A percentile compares a stretch with the other conserved stretches of the same genome.
Evolutionary conservation across 2,888 invertebrate species (phyloP).

Genomic region (Brachypterus glaber): DNA sequence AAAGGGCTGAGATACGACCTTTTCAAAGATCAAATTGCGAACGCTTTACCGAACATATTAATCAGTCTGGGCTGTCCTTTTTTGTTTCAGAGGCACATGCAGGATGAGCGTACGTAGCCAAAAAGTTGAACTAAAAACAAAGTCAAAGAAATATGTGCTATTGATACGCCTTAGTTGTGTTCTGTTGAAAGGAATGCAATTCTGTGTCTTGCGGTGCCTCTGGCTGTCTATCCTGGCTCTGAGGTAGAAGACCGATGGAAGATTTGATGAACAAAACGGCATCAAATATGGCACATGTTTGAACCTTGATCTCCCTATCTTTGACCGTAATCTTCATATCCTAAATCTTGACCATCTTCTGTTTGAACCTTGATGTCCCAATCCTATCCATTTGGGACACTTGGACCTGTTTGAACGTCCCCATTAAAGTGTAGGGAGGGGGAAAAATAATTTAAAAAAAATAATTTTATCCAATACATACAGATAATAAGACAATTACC

Average conservation of each 20-base stretch:
- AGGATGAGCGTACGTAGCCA: conserved; percentile 52
- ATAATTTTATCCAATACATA: too few species aligned
- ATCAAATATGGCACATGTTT: conserved; percentile 35
- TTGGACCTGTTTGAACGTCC: too few species aligned
- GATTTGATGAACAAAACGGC: conserved; percentile 31
- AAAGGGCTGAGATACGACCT: too few species aligned
- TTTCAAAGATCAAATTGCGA: too few species aligned
- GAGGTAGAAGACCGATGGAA: conserved; percentile 40
- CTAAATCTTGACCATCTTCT: too few species aligned
- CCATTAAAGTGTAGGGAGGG: too few species aligned
- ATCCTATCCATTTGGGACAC: too few species aligned
- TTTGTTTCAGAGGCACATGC: conserved; percentile 81
- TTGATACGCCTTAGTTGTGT: conserved; percentile 41
- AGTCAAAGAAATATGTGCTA: conserved; percentile 28
- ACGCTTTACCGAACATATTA: too few species aligned
- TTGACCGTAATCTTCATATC: too few species aligned
- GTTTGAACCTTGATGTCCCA: too few species aligned
- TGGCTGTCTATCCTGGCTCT: conserved; percentile 33
- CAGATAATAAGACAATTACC: too few species aligned
- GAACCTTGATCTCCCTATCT: conserved; percentile 6
- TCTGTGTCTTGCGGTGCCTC: conserved; percentile 43
- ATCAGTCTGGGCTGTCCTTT: conserved; percentile 45
- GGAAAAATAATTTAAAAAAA: too few species aligned
- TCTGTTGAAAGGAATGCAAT: conserved; percentile 37
- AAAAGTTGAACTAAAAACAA: conserved; percentile 17